Evolutionary conservation across 1,140 invertebrate species (phyloP), one percentile per base, ranked within the genome.

Genomic region (Mactra quadrangularis): DNA sequence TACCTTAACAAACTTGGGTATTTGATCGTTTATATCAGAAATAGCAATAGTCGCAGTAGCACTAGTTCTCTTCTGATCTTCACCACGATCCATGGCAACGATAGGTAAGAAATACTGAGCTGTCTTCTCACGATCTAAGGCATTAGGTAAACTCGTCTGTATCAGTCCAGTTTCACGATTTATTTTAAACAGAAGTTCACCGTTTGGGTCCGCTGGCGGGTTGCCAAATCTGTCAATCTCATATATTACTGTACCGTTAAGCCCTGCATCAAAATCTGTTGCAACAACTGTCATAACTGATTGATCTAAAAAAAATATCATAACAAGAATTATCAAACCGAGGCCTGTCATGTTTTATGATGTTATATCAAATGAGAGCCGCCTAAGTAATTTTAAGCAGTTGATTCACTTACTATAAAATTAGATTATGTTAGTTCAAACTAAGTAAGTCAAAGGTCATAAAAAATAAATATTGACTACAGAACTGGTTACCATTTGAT

Each of bases 221-320:
- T 87, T 85, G 31, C 82, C 72, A 59, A 71, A 59, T 22, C 82
- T 70, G 25, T 87, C 82, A 52, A 87, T 89, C 50, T 85, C 85
- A 31, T 89, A 89, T 15, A 85, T 66, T 9, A 90, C 89, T 2
- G 85, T 86, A 0, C 90, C 87, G 70, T 90, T 91, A 22, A 81
- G 53, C 19, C 88, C 89, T 17, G 78, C 74, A 79, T 91, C 90
- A 22, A 57, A 76, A 94, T 98, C 97, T 94, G 97, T 97, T 6
- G 98, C 97, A 88, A 97, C 94, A 94, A 98, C 98, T 35, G 97
- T 97, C 66, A 97, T 97, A 83, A 97, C 98, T 78, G 97, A 97
- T 60, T 97, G 98, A 29, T 95, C 95, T 95, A 53, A 17, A 75
- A 64, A 81, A 31, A 84, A 85, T 7, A 41, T 41, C 6, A 41